phyloP scores from a whole-genome alignment of 2,797 vertebrate species.

The Enteromius treurensis region DNA sequence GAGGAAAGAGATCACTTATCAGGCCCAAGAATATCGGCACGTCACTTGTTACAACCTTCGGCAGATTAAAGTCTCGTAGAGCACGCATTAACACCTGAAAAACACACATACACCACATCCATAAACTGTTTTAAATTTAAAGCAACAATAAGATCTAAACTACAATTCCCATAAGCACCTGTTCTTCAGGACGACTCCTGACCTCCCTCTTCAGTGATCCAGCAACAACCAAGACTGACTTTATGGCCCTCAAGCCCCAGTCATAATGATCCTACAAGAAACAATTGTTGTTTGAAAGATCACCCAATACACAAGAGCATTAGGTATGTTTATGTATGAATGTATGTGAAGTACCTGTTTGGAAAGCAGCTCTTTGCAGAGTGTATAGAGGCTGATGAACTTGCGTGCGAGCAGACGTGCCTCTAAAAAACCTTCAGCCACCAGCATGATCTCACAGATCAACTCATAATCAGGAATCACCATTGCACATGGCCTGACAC shows the following conservation, averaged over 20 bases:
- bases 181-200: constrained; percentile 78
- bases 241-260: constrained; percentile 81
- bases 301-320: neutral
- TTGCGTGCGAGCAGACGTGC: constrained; percentile 81
- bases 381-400: constrained; percentile 82
- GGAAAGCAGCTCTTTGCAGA: constrained; percentile 82
- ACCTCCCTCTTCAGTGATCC: constrained; percentile 81
- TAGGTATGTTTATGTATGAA: neutral
- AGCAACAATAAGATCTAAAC: neutral
- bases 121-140: neutral
- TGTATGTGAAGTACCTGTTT: constrained; percentile 71
- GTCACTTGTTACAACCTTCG: constrained; percentile 83
- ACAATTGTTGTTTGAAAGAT: neutral
- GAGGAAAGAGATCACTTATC: constrained; percentile 82
- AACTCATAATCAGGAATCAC: constrained; percentile 85
- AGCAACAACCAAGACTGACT: constrained; percentile 81
- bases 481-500: constrained; percentile 66
- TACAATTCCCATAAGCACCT: constrained; percentile 68
- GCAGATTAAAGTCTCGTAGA: constrained; percentile 87
- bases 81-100: constrained; percentile 80
- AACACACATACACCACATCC: neutral
- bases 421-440: constrained; percentile 81
- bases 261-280: constrained; percentile 79
- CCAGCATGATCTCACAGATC: constrained; percentile 84
- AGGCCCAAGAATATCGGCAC: constrained; percentile 83